Evolutionary conservation across 2,888 invertebrate genomes (phyloP).

Genomic region (Sinohyriopsis cumingii): DNA sequence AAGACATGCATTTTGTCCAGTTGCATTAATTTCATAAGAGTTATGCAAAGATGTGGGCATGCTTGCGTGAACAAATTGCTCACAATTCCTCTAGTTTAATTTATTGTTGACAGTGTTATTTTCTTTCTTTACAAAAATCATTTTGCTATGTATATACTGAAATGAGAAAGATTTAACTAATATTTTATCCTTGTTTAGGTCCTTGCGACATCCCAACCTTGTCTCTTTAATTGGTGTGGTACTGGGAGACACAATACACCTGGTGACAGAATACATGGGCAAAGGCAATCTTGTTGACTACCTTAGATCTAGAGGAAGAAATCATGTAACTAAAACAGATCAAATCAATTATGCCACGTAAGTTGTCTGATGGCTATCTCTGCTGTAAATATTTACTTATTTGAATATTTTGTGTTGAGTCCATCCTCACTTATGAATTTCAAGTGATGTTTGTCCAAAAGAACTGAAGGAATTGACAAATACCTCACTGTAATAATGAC

Average conservation of each 20-base stretch:
- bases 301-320: slow-evolving; percentile 92
- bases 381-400: too few species aligned
- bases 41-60: neutral
- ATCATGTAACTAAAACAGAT: slow-evolving; percentile 95
- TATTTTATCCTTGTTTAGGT: slow-evolving; percentile 75
- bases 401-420: too few species aligned
- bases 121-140: neutral
- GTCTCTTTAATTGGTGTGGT: slow-evolving; percentile 96
- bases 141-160: neutral
- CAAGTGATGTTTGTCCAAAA: too few species aligned
- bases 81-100: neutral
- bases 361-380: slow-evolving; percentile 10
- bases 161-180: too few species aligned
- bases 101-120: neutral
- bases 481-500: too few species aligned
- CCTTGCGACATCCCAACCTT: slow-evolving; percentile 94
- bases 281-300: slow-evolving; percentile 99
- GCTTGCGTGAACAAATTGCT: too few species aligned
- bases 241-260: slow-evolving; percentile 74
- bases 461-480: too few species aligned
- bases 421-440: too few species aligned
- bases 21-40: neutral
- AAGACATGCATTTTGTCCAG: too few species aligned
- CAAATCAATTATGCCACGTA: slow-evolving; percentile 98
- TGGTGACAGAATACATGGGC: slow-evolving; percentile 81